Conservation (phyloP, 2,113 vertebrate genomes). For the Ophthalmolycus amberensis region DNA sequence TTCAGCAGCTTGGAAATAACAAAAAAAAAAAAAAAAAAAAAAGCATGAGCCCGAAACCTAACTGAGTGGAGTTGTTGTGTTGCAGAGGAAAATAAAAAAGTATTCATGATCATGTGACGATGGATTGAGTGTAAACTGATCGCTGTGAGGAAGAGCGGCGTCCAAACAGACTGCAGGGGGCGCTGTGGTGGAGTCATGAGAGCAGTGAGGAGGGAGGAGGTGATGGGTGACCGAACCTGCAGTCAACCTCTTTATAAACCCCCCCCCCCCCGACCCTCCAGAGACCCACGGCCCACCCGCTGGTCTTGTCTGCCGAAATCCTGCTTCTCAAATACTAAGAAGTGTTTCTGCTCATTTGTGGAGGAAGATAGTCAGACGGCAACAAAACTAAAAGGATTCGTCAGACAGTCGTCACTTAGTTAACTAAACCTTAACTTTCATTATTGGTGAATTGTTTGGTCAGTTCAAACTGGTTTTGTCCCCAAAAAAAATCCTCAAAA, state of each 20-base stretch:
- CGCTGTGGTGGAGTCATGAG: conserved; percentile 8
- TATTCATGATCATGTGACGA: conserved; percentile 68
- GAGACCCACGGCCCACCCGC: neutral
- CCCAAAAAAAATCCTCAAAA: neutral
- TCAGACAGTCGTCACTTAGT: neutral
- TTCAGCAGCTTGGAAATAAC: conserved; percentile 92
- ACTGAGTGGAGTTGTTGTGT: conserved; percentile 80
- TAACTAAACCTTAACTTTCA: neutral
- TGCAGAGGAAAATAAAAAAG: conserved; percentile 58
- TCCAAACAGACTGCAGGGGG: conserved; percentile 65
- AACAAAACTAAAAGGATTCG: neutral
- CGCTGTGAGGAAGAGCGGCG: conserved; percentile 91
- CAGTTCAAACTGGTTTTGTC: no score
- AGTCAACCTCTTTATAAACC: conserved; percentile 74
- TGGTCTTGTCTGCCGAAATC: conserved; percentile 27
- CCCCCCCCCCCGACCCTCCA: neutral
- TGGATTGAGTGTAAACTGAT: conserved; percentile 76
- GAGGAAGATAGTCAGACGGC: neutral
- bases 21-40: conserved; percentile 2
- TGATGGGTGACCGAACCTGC: conserved; percentile 89
- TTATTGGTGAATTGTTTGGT: neutral
- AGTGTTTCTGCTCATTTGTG: neutral
- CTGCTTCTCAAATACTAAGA: neutral
- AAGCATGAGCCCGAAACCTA: conserved; percentile 86
- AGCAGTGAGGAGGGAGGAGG: conserved; percentile 29